phyloP scores from a whole-genome alignment of 2,888 invertebrate species.

The Andrena praecox region DNA sequence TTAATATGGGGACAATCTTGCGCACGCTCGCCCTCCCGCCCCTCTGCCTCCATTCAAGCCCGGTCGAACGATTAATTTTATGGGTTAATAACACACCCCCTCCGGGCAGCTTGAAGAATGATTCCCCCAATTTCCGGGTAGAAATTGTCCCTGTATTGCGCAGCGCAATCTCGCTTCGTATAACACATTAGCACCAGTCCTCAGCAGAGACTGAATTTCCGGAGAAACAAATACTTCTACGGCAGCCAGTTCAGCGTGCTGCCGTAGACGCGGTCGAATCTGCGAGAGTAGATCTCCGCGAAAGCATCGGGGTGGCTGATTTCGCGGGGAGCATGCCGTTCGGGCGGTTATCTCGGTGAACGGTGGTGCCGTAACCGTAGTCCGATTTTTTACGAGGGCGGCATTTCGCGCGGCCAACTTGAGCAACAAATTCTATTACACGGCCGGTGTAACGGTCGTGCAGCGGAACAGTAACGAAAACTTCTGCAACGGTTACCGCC shows the following conservation, averaged over 20 bases:
- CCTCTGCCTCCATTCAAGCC: neutral
- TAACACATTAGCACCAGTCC: neutral
- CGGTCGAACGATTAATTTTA: conserved; percentile 28
- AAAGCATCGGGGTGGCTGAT: neutral
- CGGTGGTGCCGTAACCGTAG: conserved; percentile 31
- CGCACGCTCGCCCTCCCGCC: neutral
- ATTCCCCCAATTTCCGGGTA: neutral
- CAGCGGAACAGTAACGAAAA: conserved; percentile 57
- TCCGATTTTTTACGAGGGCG: conserved; percentile 55
- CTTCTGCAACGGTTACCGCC: conserved; percentile 56
- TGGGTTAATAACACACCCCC: neutral
- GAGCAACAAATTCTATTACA: conserved; percentile 62
- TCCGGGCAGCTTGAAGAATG: neutral
- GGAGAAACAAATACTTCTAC: too few species aligned
- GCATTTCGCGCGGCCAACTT: conserved; percentile 57
- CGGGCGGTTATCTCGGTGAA: conserved; percentile 13
- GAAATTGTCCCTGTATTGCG: neutral
- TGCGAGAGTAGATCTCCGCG: neutral
- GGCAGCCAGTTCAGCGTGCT: neutral
- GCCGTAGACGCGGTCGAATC: neutral
- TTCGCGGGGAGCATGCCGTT: conserved; percentile 4
- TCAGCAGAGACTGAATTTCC: neutral
- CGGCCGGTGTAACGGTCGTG: conserved; percentile 50
- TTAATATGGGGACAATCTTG: conserved; percentile 31
- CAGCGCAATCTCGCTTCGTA: neutral